Percentiles rank a stretch among this genome's conserved stretches.
Evolutionary conservation across 2,113 vertebrate species (phyloP).

Genomic region (Phylloscopus whistleri): DNA sequence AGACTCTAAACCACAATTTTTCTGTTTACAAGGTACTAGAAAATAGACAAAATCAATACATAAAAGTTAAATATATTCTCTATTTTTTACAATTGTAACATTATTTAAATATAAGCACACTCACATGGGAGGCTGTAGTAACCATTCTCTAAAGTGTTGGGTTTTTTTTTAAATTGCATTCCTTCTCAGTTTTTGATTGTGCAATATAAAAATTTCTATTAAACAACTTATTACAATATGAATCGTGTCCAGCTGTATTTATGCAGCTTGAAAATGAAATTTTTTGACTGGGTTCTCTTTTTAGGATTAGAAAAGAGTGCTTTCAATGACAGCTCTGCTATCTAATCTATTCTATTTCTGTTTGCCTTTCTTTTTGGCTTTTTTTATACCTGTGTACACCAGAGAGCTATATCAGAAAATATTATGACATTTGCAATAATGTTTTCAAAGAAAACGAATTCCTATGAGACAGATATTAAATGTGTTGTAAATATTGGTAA

Average conservation of each 20-base stretch:
- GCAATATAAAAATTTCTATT: not conserved
- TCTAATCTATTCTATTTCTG: not conserved
- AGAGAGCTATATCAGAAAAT: conserved; percentile 34
- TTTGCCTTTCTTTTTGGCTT: accelerated
- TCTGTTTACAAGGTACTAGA: not conserved
- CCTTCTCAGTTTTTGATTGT: not conserved
- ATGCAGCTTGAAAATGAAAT: not conserved
- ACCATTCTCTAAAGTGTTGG: not conserved
- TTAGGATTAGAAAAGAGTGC: not conserved
- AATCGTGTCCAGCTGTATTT: conserved; percentile 6
- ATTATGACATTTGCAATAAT: conserved; percentile 61
- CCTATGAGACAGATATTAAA: conserved; percentile 27
- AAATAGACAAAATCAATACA: not conserved
- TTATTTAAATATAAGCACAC: not conserved
- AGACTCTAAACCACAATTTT: not conserved
- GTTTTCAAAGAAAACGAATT: conserved; percentile 55
- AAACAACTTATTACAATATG: conserved; percentile 7
- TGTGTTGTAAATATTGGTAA: conserved; percentile 41
- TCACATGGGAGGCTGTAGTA: not conserved
- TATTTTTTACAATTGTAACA: not conserved
- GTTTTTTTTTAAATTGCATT: not conserved
- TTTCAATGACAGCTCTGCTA: conserved; percentile 19
- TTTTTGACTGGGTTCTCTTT: conserved; percentile 38
- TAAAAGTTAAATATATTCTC: not conserved
- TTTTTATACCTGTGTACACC: not conserved